Evolutionary conservation across 2,113 vertebrate genomes (phyloP).

Genomic region (Grammomys dolichurus): DNA sequence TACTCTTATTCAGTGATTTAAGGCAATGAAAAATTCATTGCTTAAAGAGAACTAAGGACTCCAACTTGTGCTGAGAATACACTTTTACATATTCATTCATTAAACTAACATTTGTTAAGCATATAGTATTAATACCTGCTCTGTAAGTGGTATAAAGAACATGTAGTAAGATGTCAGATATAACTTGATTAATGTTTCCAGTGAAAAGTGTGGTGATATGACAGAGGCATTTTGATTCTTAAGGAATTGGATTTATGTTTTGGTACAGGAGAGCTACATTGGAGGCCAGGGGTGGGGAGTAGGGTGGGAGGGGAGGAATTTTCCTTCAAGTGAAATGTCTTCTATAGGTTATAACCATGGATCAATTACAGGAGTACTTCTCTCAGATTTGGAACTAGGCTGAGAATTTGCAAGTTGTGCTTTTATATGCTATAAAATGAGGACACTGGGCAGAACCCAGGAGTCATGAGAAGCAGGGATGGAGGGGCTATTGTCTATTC

Average conservation of each 20-base stretch:
- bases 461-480: background rate
- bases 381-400: background rate
- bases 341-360: background rate
- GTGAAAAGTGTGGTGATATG: background rate
- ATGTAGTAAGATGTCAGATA: background rate
- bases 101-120: constrained; percentile 56
- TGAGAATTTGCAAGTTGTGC: background rate
- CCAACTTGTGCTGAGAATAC: background rate
- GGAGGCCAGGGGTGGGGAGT: too few species aligned
- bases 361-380: background rate
- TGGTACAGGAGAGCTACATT: background rate
- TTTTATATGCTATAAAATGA: background rate
- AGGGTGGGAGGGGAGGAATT: background rate
- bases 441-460: background rate
- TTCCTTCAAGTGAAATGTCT: background rate
- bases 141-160: background rate
- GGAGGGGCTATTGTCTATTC: background rate
- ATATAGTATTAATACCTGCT: background rate
- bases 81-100: constrained; percentile 11
- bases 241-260: constrained; percentile 46
- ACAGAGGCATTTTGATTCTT: background rate
- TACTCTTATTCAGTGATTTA: constrained; percentile 14
- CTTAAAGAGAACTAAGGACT: constrained; percentile 63
- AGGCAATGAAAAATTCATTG: constrained; percentile 59
- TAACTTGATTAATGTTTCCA: constrained; percentile 13